These are phyloP conservation scores for Dynastes hyllus DNA, from an alignment of 2,888 invertebrate genomes.

Conservation along the genomic window DNA sequence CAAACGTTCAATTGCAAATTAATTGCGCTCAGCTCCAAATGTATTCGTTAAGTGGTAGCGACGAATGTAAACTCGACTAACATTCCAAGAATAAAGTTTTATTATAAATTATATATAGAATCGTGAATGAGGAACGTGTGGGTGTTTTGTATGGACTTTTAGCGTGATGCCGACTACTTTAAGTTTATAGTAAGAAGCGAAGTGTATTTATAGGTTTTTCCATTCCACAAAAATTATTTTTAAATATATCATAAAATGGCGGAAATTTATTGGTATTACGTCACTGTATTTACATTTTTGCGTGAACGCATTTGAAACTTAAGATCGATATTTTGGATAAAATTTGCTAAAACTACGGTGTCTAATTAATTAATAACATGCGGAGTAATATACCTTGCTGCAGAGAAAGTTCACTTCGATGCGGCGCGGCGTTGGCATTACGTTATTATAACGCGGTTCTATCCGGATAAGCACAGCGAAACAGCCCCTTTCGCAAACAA, in stretches of 20 bases:
- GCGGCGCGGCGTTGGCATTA: too few relatives aligned
- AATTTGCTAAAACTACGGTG: not conserved
- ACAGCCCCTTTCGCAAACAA: too few relatives aligned
- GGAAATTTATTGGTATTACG: constrained; percentile 10
- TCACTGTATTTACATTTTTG: constrained; percentile 12
- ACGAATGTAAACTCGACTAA: constrained; percentile 30
- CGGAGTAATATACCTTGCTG: too few relatives aligned
- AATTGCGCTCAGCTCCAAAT: constrained; percentile 1
- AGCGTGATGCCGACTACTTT: constrained; percentile 41
- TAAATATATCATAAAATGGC: constrained; percentile 27
- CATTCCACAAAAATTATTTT: constrained; percentile 36
- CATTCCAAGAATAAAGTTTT: constrained; percentile 36
- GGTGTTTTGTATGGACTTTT: constrained; percentile 33
- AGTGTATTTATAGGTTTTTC: constrained; percentile 35
- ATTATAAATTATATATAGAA: constrained; percentile 44
- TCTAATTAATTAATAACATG: not conserved
- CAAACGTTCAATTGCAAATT: constrained; percentile 10
- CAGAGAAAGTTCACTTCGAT: too few relatives aligned
- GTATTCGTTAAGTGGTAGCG: constrained; percentile 15
- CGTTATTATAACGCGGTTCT: too few relatives aligned
- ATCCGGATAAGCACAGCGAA: too few relatives aligned
- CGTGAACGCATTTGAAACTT: not conserved
- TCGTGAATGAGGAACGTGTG: constrained; percentile 32
- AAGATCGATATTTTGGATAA: not conserved
- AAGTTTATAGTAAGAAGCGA: constrained; percentile 37